Evolutionary conservation across 2,888 invertebrate genomes (phyloP).

Genomic region (Pachymerium ferrugineum): DNA sequence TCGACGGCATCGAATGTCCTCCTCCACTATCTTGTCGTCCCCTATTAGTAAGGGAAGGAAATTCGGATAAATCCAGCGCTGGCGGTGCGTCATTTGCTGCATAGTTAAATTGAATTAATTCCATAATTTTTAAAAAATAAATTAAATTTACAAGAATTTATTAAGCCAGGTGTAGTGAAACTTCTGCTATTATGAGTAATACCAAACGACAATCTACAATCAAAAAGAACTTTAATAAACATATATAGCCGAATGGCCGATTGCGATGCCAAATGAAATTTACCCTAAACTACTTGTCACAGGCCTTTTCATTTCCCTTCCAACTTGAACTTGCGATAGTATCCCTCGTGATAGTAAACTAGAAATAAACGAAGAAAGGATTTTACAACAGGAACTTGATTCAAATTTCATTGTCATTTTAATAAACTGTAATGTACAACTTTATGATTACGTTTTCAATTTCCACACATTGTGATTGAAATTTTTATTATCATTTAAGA

Average conservation of each 20-base stretch:
- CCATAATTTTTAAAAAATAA: not conserved
- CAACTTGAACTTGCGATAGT: slow-evolving; percentile 32
- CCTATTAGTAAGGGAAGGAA: slow-evolving; percentile 83
- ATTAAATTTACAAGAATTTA: slow-evolving; percentile 30
- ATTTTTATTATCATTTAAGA: too few relatives aligned
- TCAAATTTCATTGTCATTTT: not conserved
- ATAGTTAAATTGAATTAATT: slow-evolving; percentile 24
- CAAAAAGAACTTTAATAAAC: not conserved
- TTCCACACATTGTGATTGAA: too few relatives aligned
- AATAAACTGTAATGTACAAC: not conserved
- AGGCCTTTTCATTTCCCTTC: slow-evolving; percentile 35
- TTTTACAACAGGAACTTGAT: not conserved
- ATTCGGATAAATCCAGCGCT: slow-evolving; percentile 83
- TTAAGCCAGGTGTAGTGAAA: slow-evolving; percentile 33
- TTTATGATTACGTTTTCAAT: too few relatives aligned
- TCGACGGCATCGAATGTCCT: slow-evolving; percentile 48
- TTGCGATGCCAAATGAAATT: too few relatives aligned
- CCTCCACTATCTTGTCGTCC: slow-evolving; percentile 57
- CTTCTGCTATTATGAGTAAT: slow-evolving; percentile 32
- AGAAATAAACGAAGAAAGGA: slow-evolving; percentile 29
- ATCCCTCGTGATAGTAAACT: slow-evolving; percentile 34
- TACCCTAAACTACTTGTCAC: slow-evolving; percentile 34
- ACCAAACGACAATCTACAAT: slow-evolving; percentile 34
- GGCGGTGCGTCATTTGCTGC: slow-evolving; percentile 55
- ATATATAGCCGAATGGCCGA: too few relatives aligned